A percentile compares a stretch with the other conserved stretches of the same genome.
These are phyloP conservation scores for Lampropteryx suffumata DNA, from an alignment of 2,888 invertebrate species.

Conservation along the genomic window DNA sequence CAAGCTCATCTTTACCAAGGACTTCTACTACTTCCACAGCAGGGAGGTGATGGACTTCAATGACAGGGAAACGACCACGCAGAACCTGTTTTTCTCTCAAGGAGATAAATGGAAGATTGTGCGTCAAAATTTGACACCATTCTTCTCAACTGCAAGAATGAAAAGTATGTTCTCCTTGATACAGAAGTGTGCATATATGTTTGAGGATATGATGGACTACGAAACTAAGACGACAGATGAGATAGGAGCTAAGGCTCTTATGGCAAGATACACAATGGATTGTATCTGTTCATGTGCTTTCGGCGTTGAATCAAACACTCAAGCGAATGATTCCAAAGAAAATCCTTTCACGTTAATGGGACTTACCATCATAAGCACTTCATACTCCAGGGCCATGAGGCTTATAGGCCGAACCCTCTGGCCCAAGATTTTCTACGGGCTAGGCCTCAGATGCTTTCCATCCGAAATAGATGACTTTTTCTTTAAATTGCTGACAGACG, in stretches of 20 bases:
- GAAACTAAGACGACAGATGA: slow-evolving; percentile 25
- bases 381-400: slow-evolving; percentile 31
- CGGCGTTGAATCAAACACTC: slow-evolving; percentile 45
- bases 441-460: slow-evolving; percentile 40
- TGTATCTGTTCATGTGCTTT: slow-evolving; percentile 46
- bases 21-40: slow-evolving; percentile 43
- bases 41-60: slow-evolving; percentile 37
- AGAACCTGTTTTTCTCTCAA: slow-evolving; percentile 40
- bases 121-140: slow-evolving; percentile 42
- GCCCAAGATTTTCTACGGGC: slow-evolving; percentile 46
- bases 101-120: slow-evolving; percentile 44
- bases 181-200: slow-evolving; percentile 33
- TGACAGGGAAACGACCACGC: slow-evolving; percentile 34
- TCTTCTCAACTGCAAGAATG: slow-evolving; percentile 43
- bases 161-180: slow-evolving; percentile 46
- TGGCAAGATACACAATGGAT: slow-evolving; percentile 46
- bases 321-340: slow-evolving; percentile 32
- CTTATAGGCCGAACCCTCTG: slow-evolving; percentile 38
- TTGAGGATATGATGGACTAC: slow-evolving; percentile 37
- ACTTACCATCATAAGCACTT: slow-evolving; percentile 32
- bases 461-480: slow-evolving; percentile 41
- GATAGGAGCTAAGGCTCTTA: slow-evolving; percentile 32
- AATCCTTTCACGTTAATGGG: slow-evolving; percentile 46
- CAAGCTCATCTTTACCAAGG: slow-evolving; percentile 42
- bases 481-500: slow-evolving; percentile 37